A percentile compares a stretch with the other conserved stretches of the same genome.
phyloP scores from a whole-genome alignment of 2,888 invertebrate species.

The Caenorhabditis sp. region DNA sequence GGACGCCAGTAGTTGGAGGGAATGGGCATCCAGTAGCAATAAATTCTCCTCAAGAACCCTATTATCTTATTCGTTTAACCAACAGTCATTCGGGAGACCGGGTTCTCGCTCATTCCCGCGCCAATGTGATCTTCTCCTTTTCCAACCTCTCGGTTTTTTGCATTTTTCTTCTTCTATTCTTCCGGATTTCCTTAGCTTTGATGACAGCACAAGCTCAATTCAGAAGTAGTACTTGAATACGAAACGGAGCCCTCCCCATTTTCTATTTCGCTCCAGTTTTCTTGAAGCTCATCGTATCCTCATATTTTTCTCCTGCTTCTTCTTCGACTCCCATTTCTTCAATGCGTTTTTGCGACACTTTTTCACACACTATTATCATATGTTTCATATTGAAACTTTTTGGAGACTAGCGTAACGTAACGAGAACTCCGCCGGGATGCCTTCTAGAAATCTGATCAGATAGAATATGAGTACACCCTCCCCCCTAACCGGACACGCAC shows the following conservation, averaged over 20 bases:
- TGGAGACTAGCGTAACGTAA: conserved; percentile 18
- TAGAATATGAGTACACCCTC: conserved; percentile 60
- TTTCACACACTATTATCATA: conserved; percentile 63
- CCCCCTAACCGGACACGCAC: conserved; percentile 4
- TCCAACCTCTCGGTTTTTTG: conserved; percentile 15
- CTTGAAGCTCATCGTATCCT: conserved; percentile 49
- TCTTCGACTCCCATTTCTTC: not conserved
- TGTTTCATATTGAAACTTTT: conserved; percentile 41
- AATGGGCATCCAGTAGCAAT: conserved; percentile 46
- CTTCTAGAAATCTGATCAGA: conserved; percentile 58
- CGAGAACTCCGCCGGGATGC: not conserved
- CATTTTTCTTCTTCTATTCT: conserved; percentile 22
- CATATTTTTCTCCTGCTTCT: not conserved
- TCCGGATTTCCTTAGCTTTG: conserved; percentile 41
- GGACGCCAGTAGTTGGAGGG: conserved; percentile 22
- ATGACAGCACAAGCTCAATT: conserved; percentile 54
- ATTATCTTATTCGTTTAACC: conserved; percentile 56
- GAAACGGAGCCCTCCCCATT: conserved; percentile 56
- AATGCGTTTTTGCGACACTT: conserved; percentile 56
- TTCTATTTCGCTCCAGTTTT: conserved; percentile 48
- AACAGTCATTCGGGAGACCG: conserved; percentile 54
- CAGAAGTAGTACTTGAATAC: conserved; percentile 67
- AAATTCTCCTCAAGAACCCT: conserved; percentile 49
- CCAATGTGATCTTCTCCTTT: not conserved
- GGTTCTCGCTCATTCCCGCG: conserved; percentile 18